These are phyloP conservation scores for Caenorhabditis latens DNA, from an alignment of 1,140 invertebrate genomes.

Conservation along the genomic window DNA sequence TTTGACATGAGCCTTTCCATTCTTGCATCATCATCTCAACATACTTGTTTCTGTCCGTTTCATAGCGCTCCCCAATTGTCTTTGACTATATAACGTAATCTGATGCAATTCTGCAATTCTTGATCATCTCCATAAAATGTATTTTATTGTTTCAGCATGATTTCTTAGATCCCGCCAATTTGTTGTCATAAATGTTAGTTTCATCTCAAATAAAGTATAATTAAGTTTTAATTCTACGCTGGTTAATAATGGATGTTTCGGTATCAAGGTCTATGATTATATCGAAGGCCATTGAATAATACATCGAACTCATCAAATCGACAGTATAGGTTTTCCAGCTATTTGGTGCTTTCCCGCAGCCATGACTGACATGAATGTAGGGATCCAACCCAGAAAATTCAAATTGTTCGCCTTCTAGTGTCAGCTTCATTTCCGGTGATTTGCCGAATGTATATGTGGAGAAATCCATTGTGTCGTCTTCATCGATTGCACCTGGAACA, in stretches of 20 bases:
- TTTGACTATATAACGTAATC: not conserved
- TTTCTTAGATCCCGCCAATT: not conserved
- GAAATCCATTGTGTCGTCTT: slow-evolving; percentile 31
- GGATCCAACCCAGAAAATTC: not conserved
- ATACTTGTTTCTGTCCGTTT: too few relatives aligned
- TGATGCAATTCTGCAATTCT: not conserved
- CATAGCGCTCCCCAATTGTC: too few relatives aligned
- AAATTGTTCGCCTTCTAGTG: slow-evolving; percentile 13
- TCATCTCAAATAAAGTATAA: not conserved
- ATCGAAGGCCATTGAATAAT: not conserved
- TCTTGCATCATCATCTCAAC: too few relatives aligned
- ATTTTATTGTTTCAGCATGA: not conserved
- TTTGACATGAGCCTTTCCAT: too few relatives aligned
- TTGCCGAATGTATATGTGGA: not conserved
- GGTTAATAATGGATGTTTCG: not conserved
- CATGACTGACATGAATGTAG: not conserved
- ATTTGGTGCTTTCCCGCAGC: not conserved
- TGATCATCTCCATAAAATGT: not conserved
- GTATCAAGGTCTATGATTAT: not conserved
- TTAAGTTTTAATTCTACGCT: not conserved
- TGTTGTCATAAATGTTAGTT: slow-evolving; percentile 2
- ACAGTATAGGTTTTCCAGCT: not conserved
- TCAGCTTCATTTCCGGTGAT: not conserved
- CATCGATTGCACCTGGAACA: not conserved
- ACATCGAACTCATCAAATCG: not conserved